Evolutionary conservation across 2,113 vertebrate species (phyloP), one percentile per base, ranked within the genome.

Genomic region (Chlorocebus sabaeus): DNA sequence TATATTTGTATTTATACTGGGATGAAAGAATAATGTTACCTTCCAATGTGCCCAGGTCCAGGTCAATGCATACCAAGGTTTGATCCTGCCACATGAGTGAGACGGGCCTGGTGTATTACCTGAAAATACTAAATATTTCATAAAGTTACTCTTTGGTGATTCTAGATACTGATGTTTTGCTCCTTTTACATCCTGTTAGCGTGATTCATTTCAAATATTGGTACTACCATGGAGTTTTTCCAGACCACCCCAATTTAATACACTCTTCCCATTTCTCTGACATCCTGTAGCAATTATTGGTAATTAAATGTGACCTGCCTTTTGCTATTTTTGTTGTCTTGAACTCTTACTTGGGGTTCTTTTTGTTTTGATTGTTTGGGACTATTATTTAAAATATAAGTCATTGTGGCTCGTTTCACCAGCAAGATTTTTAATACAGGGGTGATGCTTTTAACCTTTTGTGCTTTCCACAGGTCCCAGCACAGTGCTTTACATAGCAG

Each of bases 361-460:
- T 97, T 89, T 78, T 81, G 68, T 89, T 92, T 97, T 87, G 80
- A 84, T 95, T 82, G 40, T 75, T 91, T 89, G 55, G 12, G 32
- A 40, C 73, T 93, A 9, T 79, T 86, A 38, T 87, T 82, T 82
- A 87, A 92, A 88, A 67, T 32, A 20, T 85, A 96, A 64, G 22
- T 78, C 35, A 61, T 32, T 68, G 6, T 72, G 64, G 80, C 81
- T 94, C 32, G 32, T 57, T 61, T 87, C 27, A 38, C 70, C 32
- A 73, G 43, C n/a, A 57, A 27, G 20, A 64, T 61, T 80, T 94
- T 95, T 55, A 22, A 85, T 61, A 20, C 25, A 68, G 25, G 70
- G 27, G 38, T 87, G 32, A 67, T 57, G 20, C 12, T 87, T 88
- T 75, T 64, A 75, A 73, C 13, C 16, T 27, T 40, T 88, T 79